A percentile compares a stretch with the other conserved stretches of the same genome.
phyloP scores from a whole-genome alignment of 2,113 vertebrate genomes.

The Buteo buteo region DNA sequence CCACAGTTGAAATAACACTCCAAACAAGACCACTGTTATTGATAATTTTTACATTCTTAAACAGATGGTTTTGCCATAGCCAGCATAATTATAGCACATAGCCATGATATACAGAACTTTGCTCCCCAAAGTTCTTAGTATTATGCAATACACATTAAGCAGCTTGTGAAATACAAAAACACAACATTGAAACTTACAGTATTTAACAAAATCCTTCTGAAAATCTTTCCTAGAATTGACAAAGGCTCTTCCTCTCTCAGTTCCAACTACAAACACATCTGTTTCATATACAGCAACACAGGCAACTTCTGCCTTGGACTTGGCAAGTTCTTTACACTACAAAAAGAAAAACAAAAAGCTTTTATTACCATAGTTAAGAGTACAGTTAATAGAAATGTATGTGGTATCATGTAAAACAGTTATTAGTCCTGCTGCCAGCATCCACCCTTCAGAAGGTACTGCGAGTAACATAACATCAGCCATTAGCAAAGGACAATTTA shows the following conservation, averaged over 20 bases:
- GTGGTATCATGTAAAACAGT: background rate
- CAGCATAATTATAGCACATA: background rate
- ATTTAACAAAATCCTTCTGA: conserved; percentile 80
- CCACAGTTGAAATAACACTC: background rate
- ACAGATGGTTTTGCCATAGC: background rate
- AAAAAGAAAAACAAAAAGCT: conserved; percentile 32
- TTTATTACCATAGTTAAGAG: background rate
- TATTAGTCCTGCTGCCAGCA: background rate
- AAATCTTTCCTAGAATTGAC: conserved; percentile 78
- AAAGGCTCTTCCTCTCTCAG: conserved; percentile 77
- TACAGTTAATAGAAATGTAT: background rate
- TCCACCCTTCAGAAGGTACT: background rate
- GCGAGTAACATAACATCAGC: background rate
- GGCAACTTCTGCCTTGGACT: conserved; percentile 81
- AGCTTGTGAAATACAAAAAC: background rate
- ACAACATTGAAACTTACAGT: conserved; percentile 71
- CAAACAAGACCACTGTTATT: background rate
- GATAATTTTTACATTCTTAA: background rate
- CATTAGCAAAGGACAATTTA: background rate
- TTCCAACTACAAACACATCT: conserved; percentile 78
- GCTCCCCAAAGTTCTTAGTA: background rate
- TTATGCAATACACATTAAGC: background rate
- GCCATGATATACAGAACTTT: background rate
- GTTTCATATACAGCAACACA: conserved; percentile 79
- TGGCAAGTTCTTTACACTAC: conserved; percentile 80